Evolutionary conservation across 2,888 invertebrate genomes (phyloP).

Genomic region (Sacculina carcini): DNA sequence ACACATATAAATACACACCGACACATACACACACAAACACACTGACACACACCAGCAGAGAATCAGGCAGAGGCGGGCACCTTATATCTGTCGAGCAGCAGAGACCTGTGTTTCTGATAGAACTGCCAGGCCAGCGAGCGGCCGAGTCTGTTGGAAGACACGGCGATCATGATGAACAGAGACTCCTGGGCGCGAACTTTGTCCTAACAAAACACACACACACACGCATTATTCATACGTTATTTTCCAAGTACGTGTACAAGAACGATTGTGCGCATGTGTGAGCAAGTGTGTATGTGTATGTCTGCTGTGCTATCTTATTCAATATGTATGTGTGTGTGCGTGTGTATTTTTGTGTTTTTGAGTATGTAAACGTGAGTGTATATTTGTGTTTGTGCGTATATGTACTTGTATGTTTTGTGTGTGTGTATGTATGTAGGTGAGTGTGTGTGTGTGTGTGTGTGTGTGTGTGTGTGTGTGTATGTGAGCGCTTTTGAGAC

Average conservation of each 20-base stretch:
- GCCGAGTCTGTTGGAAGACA: slow-evolving; percentile 50
- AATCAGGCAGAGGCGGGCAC: neutral
- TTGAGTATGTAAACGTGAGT: too few species aligned
- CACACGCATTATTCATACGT: neutral
- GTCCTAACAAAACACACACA: slow-evolving; percentile 1
- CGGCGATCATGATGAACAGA: slow-evolving; percentile 62
- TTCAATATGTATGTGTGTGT: too few species aligned
- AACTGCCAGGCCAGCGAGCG: slow-evolving; percentile 72
- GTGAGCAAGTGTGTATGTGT: too few species aligned
- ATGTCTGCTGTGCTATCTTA: too few species aligned
- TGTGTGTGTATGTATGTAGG: too few species aligned
- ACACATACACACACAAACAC: neutral
- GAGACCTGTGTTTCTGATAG: slow-evolving; percentile 40
- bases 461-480: neutral
- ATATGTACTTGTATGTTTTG: too few species aligned
- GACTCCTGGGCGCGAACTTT: slow-evolving; percentile 78
- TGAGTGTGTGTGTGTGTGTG: neutral
- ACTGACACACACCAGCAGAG: neutral
- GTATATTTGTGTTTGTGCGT: too few species aligned
- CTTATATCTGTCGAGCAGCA: slow-evolving; percentile 28
- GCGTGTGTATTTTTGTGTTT: too few species aligned
- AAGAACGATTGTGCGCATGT: too few species aligned
- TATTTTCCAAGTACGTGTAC: too few species aligned
- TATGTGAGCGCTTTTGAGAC: too few species aligned
- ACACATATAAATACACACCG: too few species aligned